These are phyloP conservation scores for Gavia stellata DNA, from an alignment of 2,113 vertebrate species.

Conservation along the genomic window DNA sequence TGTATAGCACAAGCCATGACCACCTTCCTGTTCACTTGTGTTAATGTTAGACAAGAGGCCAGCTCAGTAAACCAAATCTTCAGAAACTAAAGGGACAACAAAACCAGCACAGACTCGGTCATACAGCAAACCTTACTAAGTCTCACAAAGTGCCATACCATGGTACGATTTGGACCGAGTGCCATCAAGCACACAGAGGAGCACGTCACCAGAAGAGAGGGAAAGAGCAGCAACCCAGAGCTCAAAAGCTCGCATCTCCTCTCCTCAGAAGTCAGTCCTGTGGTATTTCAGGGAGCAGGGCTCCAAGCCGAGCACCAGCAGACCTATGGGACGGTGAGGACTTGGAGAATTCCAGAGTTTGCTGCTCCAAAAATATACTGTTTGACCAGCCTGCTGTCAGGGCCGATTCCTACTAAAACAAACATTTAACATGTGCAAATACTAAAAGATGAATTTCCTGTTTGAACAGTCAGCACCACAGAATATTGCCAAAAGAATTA, in stretches of 20 bases:
- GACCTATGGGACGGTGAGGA: background rate
- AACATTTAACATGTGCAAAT: slow-evolving; percentile 64
- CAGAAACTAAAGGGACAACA: background rate
- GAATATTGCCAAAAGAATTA: slow-evolving; percentile 52
- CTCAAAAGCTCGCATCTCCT: background rate
- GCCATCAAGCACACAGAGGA: background rate
- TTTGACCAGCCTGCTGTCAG: slow-evolving; percentile 42
- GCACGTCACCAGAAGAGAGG: background rate
- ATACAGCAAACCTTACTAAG: background rate
- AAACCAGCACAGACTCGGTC: background rate
- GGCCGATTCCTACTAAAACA: slow-evolving; percentile 38
- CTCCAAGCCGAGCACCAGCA: background rate
- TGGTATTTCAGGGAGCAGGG: background rate
- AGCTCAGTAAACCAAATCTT: background rate
- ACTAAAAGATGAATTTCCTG: slow-evolving; percentile 65
- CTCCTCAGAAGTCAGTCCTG: background rate
- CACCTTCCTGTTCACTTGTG: background rate
- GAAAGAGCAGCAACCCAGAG: background rate
- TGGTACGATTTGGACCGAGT: background rate
- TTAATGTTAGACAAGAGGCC: background rate
- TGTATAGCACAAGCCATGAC: background rate
- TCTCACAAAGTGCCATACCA: background rate
- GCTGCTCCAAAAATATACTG: slow-evolving; percentile 24
- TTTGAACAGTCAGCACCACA: slow-evolving; percentile 63
- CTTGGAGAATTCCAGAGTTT: background rate